A percentile compares a stretch with the other conserved stretches of the same genome.
These are phyloP conservation scores for Hirundichthys speculiger DNA, from an alignment of 2,113 vertebrate species.

Conservation along the genomic window DNA sequence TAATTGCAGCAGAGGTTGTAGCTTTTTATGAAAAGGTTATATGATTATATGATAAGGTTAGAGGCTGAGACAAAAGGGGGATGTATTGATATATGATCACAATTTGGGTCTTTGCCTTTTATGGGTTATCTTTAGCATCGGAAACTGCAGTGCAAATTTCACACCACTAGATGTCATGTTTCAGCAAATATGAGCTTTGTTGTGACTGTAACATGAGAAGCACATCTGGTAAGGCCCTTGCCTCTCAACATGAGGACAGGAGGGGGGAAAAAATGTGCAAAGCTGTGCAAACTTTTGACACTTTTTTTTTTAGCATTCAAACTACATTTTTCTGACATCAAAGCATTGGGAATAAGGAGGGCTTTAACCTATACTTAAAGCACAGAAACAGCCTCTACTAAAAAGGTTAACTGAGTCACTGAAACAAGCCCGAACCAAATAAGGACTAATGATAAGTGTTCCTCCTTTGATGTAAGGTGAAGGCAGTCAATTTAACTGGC, in stretches of 20 bases:
- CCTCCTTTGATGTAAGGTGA: slow-evolving; percentile 34
- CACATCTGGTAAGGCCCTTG: neutral
- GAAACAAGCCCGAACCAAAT: slow-evolving; percentile 24
- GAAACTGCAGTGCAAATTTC: slow-evolving; percentile 21
- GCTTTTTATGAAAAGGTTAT: no score
- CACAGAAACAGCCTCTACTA: slow-evolving; percentile 17
- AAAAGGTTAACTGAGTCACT: slow-evolving; percentile 43
- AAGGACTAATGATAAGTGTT: slow-evolving; percentile 37
- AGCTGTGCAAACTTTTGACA: neutral
- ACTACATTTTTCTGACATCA: slow-evolving; percentile 41
- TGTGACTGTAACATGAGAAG: slow-evolving; percentile 30
- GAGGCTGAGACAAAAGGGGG: no score
- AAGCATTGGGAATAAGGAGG: slow-evolving; percentile 26
- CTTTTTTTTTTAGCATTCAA: slow-evolving; percentile 22
- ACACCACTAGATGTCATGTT: slow-evolving; percentile 64
- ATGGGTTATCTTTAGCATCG: neutral
- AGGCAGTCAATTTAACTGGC: slow-evolving; percentile 45
- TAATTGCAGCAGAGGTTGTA: no score
- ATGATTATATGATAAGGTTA: no score
- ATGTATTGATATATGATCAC: neutral
- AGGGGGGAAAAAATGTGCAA: neutral
- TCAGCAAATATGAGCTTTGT: slow-evolving; percentile 22
- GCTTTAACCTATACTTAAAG: slow-evolving; percentile 1
- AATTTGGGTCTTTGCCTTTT: neutral
- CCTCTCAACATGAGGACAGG: slow-evolving; percentile 8